Evolutionary conservation across 53 echinoderm and acorn worm species (phyloP).

Genomic region (Holothuria scabra): DNA sequence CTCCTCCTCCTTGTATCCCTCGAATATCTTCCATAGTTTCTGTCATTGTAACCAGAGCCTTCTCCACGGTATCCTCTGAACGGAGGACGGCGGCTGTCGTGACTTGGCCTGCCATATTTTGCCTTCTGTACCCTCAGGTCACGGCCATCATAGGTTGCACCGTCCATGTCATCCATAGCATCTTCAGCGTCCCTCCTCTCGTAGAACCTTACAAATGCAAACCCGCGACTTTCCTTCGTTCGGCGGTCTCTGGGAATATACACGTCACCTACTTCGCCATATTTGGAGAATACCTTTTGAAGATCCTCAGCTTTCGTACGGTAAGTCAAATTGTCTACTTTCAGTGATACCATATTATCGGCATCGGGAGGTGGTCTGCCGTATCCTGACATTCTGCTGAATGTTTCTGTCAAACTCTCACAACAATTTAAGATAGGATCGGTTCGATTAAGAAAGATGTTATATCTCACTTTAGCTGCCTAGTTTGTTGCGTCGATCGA

Average conservation of each 20-base stretch:
- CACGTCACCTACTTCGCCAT: slow-evolving; percentile 94
- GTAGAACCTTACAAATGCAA: slow-evolving; percentile 85
- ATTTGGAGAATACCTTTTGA: slow-evolving; percentile 72
- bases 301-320: slow-evolving; percentile 78
- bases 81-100: neutral
- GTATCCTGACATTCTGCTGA: slow-evolving; percentile 17
- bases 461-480: no score
- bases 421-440: no score
- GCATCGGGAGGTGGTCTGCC: slow-evolving; percentile 87
- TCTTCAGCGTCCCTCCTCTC: slow-evolving; percentile 87
- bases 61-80: slow-evolving; percentile 64
- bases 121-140: slow-evolving; percentile 93
- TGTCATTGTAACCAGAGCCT: slow-evolving; percentile 22
- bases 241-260: slow-evolving; percentile 87
- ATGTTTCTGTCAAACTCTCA: no score
- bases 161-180: slow-evolving; percentile 92
- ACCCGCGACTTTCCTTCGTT: slow-evolving; percentile 82
- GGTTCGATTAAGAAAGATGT: no score
- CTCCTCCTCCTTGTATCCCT: no score
- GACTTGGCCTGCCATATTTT: slow-evolving; percentile 82
- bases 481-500: no score
- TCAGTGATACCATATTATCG: slow-evolving; percentile 92
- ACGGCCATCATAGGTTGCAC: slow-evolving; percentile 76
- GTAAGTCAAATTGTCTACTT: slow-evolving; percentile 91
- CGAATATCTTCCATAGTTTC: slow-evolving; percentile 25